phyloP scores from a whole-genome alignment of 2,113 vertebrate genomes.

The Scophthalmus maximus region DNA sequence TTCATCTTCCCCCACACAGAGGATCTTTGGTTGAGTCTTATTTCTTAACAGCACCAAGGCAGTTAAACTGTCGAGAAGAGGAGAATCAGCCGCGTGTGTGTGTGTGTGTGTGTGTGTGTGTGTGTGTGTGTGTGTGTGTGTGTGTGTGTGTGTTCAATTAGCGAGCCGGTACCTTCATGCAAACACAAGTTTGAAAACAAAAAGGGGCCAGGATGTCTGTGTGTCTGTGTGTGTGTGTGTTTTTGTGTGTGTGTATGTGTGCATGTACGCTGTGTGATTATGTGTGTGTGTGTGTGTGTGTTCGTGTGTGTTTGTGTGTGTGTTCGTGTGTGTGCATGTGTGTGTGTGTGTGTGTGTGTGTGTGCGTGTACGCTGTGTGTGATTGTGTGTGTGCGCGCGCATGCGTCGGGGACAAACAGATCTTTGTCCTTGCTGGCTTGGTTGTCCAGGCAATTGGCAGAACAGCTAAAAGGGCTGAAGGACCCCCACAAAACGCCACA shows the following conservation, averaged over 20 bases:
- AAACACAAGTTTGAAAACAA: slow-evolving; percentile 50
- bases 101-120: neutral
- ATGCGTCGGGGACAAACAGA: slow-evolving; percentile 60
- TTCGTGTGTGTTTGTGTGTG: neutral
- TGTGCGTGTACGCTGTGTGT: neutral
- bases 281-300: neutral
- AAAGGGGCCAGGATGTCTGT: slow-evolving; percentile 62
- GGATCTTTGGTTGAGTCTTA: slow-evolving; percentile 24
- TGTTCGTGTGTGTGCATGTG: neutral
- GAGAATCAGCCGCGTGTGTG: slow-evolving; percentile 21
- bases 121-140: too few species aligned
- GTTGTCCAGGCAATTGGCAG: slow-evolving; percentile 72
- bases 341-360: neutral
- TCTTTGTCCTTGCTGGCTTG: slow-evolving; percentile 63
- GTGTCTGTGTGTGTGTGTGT: neutral
- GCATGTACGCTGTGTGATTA: neutral
- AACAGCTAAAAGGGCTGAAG: slow-evolving; percentile 51
- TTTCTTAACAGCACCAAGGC: slow-evolving; percentile 36
- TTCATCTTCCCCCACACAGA: slow-evolving; percentile 13
- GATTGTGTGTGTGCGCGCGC: neutral
- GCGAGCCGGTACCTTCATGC: slow-evolving; percentile 44
- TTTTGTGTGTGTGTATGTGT: slow-evolving; percentile 4
- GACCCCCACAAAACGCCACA: slow-evolving; percentile 57
- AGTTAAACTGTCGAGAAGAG: slow-evolving; percentile 56
- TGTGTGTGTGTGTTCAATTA: too few species aligned